Percentiles rank a stretch among this genome's conserved stretches.
phyloP scores from a whole-genome alignment of 2,113 vertebrate genomes.

The Aegotheles bennettii region DNA sequence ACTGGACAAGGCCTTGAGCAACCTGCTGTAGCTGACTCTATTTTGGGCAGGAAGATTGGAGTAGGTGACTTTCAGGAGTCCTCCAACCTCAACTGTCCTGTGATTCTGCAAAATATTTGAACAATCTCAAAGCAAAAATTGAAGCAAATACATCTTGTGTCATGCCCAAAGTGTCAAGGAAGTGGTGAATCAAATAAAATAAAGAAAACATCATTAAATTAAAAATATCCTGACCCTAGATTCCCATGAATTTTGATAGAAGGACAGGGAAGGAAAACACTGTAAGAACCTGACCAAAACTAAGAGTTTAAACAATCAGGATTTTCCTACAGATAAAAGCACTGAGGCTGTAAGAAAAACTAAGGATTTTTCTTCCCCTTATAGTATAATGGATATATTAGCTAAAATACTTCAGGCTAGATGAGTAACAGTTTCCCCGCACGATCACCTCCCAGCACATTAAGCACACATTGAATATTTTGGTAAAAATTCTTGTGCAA shows the following conservation, averaged over 20 bases:
- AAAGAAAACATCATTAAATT: not conserved
- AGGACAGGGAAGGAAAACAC: not conserved
- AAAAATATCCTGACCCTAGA: not conserved
- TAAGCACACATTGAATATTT: not conserved
- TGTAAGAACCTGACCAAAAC: not conserved
- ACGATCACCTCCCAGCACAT: not conserved
- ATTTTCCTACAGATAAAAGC: not conserved
- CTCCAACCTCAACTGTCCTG: not conserved
- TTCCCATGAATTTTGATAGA: not conserved
- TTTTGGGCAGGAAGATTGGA: not conserved
- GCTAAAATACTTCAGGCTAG: not conserved
- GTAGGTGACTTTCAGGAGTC: not conserved
- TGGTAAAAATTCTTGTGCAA: not conserved
- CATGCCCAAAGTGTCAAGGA: not conserved
- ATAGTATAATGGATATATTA: not conserved
- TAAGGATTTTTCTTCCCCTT: not conserved
- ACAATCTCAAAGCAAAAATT: not conserved
- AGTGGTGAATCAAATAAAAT: not conserved
- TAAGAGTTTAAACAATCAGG: not conserved
- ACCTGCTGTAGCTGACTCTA: not conserved
- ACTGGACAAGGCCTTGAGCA: not conserved
- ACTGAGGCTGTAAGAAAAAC: not conserved
- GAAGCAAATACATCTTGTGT: not conserved
- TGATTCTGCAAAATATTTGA: not conserved
- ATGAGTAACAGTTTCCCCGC: not conserved